Base-by-base conservation (phyloP, 64 coral and sea anemone genomes). In the Platygyra sinensis region DNA sequence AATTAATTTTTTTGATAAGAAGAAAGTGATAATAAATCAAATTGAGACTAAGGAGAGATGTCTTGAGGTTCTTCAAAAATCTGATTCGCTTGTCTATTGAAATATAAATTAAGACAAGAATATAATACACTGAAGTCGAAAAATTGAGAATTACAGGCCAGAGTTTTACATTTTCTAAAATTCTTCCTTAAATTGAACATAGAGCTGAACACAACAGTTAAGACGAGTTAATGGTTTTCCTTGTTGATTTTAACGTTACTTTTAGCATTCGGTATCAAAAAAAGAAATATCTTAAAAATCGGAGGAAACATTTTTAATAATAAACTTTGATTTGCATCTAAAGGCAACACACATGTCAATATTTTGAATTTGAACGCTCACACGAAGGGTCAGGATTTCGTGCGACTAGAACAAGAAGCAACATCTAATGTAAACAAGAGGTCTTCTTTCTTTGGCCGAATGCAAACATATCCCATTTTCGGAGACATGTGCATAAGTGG, bases 1-100 rank as follows among this genome's bases (percentile, higher is more conserved):
- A 85, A 83, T 85, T 85, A 85, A 69, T 71, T 85, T 85, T 81
- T 71, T 69, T 85, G 81, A 51, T 50, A 42, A 79, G 76, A 69
- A 69, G 62, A 13, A 85, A 46, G 30, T 62, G 59, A 38, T 64
- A 65, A 65, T 51, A 77, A 77, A 46, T 46, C 74, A 77, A 49
- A 50, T 42, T 71, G 19, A 69, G 65, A 22, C 25, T 69, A 10
- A 24, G 65, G 22, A 7, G 22, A 69, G 22, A 69, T 24, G 25
- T 69, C 65, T n/a, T 69, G 10, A 15, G 8, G 25, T 67, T 50
- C 32, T 64, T 17, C 14, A 20, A 65, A 82, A 33, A 29, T 18
- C 15, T 8, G n/a, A 69, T 6, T 11, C 22, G 22, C 31, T 39
- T 39, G 18, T 39, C 30, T 65, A 24, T 32, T 31, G 30, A 18